phyloP scores from a whole-genome alignment of 2,113 vertebrate species.

The Pollimyrus isidori region DNA sequence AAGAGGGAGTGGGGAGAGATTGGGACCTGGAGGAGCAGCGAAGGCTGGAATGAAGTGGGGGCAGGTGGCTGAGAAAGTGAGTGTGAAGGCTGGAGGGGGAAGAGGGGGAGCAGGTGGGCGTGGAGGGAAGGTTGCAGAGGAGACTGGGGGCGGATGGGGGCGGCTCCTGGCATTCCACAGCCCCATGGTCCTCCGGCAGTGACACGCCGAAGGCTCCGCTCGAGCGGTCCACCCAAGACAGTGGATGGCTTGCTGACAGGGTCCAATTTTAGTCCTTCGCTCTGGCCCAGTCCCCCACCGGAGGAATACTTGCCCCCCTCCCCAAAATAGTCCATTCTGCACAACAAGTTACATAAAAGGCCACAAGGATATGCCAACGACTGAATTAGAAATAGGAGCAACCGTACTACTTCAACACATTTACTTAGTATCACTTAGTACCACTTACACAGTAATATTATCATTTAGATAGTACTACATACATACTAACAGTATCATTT shows the following conservation, averaged over 20 bases:
- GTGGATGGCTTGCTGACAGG: slow-evolving; percentile 5
- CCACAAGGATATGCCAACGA: neutral
- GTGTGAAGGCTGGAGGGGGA: neutral
- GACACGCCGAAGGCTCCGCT: neutral
- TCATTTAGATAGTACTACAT: neutral
- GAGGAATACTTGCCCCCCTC: slow-evolving; percentile 4
- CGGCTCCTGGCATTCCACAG: neutral
- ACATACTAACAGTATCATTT: neutral
- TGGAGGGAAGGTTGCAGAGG: neutral
- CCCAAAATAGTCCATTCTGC: slow-evolving; percentile 10
- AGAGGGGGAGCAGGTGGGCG: neutral
- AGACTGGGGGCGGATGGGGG: neutral
- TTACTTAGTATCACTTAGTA: slow-evolving; percentile 5
- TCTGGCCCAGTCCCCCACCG: neutral
- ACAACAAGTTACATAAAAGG: slow-evolving; percentile 12
- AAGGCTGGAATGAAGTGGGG: neutral
- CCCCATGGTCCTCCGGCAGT: neutral
- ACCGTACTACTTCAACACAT: neutral
- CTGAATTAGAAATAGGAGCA: slow-evolving; percentile 1
- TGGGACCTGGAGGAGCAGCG: neutral
- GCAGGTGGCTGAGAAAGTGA: neutral
- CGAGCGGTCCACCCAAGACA: neutral
- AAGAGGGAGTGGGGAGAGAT: neutral
- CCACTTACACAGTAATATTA: neutral
- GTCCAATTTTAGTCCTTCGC: slow-evolving; percentile 14